phyloP scores from a whole-genome alignment of 2,113 vertebrate species.

The Jacana jacana region DNA sequence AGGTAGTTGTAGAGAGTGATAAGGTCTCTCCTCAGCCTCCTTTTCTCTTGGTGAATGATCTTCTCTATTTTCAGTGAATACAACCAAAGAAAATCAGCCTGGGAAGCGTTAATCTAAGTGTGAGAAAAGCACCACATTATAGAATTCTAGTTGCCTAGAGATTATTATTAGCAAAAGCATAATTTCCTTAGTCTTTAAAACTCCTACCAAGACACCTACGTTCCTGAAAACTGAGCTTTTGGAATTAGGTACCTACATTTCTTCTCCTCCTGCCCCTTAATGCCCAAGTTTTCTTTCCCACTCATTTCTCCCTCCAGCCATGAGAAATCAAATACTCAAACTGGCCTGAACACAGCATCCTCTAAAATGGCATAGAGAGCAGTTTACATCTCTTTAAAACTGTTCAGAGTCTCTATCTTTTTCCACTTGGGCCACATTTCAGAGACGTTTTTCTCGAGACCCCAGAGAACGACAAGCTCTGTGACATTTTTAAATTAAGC shows the following conservation, averaged over 20 bases:
- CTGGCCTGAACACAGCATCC: background rate
- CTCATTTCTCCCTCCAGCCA: background rate
- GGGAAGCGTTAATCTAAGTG: background rate
- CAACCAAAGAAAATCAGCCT: background rate
- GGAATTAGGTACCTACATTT: background rate
- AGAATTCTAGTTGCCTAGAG: conserved; percentile 45
- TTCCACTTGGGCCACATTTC: background rate
- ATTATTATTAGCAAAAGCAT: conserved; percentile 32
- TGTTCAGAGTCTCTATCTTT: background rate
- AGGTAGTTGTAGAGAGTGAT: too few relatives aligned
- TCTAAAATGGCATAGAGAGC: background rate
- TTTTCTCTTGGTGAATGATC: background rate
- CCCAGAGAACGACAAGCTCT: background rate
- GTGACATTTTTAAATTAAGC: conserved; percentile 33
- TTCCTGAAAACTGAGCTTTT: background rate
- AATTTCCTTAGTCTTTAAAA: background rate
- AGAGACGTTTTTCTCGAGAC: background rate
- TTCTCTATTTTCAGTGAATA: background rate
- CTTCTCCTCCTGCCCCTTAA: background rate
- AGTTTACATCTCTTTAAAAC: background rate
- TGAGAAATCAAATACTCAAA: background rate
- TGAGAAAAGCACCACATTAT: background rate
- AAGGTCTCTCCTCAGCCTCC: too few relatives aligned
- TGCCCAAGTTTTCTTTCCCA: background rate
- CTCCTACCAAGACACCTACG: conserved; percentile 57